Base-by-base conservation (phyloP, 2,888 invertebrate species). In the Celastrina argiolus region DNA sequence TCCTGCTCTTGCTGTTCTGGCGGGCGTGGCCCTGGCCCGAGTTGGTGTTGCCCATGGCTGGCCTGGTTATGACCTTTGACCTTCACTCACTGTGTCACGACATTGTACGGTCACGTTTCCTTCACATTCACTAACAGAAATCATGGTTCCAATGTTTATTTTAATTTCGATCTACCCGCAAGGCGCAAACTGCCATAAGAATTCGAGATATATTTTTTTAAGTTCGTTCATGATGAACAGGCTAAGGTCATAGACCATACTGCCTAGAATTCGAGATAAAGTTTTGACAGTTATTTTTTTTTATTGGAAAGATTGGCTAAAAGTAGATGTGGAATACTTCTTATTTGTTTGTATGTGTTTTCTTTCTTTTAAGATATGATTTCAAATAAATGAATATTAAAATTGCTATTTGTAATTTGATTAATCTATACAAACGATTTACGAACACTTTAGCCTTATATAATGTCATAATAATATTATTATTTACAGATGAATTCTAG, bases 1-100 rank as follows among this genome's bases (percentile, higher is more conserved):
- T 94, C 75, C 93, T 88, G 79, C 81, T 91, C 75, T 91, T 90
- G 75, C 86, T 82, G 78, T 87, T 80, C 70, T 87, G 86, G 67
- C 85, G 82, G 61, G 83, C 78, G 64, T 87, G 85, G 56, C 83
- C 83, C 65, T 84, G 84, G 1, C 88, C 87, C 1, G 90, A 90
- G 72, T 84, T 88, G 28, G 87, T 82, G 73, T 92, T 92, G 36
- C 92, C 92, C 92, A 92, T 92, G 45, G 69, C 75, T 74, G 64
- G 12, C 18, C 26, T 6, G 31, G 4, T 41, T 31, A 31, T 41
- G 39, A 65, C 58, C 39, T 65, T 31, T 65, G 58, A 18, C 45
- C 45, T 45, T 59, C 36, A 65, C 28, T 42, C 66, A 59, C 66
- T 61, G 39, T 45, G 22, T 66, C 66, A 66, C 56, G 64, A 64